Percentiles rank a stretch among this genome's conserved stretches.
Evolutionary conservation across 2,888 invertebrate genomes (phyloP).

Genomic region (Encarsia formosa): DNA sequence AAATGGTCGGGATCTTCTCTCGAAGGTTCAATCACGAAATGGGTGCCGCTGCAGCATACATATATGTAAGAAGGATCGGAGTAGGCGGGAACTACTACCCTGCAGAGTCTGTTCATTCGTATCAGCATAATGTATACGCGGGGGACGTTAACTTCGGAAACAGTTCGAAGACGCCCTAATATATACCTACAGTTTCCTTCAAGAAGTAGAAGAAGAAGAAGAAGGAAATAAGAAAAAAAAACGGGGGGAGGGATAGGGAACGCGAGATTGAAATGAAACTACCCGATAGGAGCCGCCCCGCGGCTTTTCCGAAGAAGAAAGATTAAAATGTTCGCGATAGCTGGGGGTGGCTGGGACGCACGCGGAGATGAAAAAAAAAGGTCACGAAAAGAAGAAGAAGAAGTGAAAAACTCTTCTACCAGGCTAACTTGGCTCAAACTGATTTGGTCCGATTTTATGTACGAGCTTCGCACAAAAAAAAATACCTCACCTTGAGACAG

Average conservation of each 20-base stretch:
- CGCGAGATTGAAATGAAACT: slow-evolving; percentile 46
- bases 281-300: slow-evolving; percentile 38
- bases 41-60: slow-evolving; percentile 15
- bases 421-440: slow-evolving; percentile 24
- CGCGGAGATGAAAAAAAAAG: neutral
- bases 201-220: neutral
- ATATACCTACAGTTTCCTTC: too few species aligned
- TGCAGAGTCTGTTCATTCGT: slow-evolving; percentile 37
- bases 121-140: slow-evolving; percentile 45
- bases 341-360: slow-evolving; percentile 26
- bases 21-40: slow-evolving; percentile 21
- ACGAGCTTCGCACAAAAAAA: slow-evolving; percentile 17
- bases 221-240: slow-evolving; percentile 12
- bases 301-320: slow-evolving; percentile 44
- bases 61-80: slow-evolving; percentile 7
- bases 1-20: slow-evolving; percentile 15
- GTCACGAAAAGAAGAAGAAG: neutral
- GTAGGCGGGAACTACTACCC: slow-evolving; percentile 2
- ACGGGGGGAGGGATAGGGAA: slow-evolving; percentile 21
- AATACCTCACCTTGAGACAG: neutral
- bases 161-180: slow-evolving; percentile 1
- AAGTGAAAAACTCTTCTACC: too few species aligned
- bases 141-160: slow-evolving; percentile 36
- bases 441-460: slow-evolving; percentile 26
- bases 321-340: slow-evolving; percentile 41